These are phyloP conservation scores for Acanthosepion pharaonis DNA, from an alignment of 2,888 invertebrate genomes.

Conservation along the genomic window DNA sequence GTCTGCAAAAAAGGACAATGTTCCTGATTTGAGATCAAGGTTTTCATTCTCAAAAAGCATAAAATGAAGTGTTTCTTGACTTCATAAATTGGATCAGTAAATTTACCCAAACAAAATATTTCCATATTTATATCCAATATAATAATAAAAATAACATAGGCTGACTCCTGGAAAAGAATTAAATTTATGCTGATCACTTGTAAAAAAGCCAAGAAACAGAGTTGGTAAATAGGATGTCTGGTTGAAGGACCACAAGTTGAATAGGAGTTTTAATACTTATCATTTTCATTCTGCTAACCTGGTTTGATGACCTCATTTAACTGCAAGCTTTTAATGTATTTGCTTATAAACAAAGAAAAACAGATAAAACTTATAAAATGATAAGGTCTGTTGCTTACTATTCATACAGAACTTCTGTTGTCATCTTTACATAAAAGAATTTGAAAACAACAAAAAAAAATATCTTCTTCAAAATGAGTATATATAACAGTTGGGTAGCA, in stretches of 20 bases:
- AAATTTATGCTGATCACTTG: too few species aligned
- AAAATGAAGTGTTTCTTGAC: too few species aligned
- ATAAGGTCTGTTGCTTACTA: background rate
- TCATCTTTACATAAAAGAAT: background rate
- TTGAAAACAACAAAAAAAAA: background rate
- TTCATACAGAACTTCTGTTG: background rate
- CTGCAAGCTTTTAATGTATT: background rate
- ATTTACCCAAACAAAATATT: too few species aligned
- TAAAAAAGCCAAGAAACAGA: too few species aligned
- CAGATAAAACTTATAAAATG: background rate
- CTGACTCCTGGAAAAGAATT: too few species aligned
- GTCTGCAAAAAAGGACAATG: too few species aligned
- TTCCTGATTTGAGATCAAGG: too few species aligned
- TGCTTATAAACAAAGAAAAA: background rate
- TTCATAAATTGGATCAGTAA: too few species aligned
- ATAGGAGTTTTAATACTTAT: background rate
- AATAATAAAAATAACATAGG: too few species aligned
- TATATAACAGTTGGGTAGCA: too few species aligned
- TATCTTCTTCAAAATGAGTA: background rate
- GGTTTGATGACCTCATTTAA: background rate
- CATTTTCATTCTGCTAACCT: background rate
- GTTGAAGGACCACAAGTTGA: background rate
- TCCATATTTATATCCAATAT: too few species aligned
- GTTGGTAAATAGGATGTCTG: background rate
- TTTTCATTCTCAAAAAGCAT: too few species aligned